Conservation (phyloP, 2,797 vertebrate species). For the Typhlichthys eigenmanni region DNA sequence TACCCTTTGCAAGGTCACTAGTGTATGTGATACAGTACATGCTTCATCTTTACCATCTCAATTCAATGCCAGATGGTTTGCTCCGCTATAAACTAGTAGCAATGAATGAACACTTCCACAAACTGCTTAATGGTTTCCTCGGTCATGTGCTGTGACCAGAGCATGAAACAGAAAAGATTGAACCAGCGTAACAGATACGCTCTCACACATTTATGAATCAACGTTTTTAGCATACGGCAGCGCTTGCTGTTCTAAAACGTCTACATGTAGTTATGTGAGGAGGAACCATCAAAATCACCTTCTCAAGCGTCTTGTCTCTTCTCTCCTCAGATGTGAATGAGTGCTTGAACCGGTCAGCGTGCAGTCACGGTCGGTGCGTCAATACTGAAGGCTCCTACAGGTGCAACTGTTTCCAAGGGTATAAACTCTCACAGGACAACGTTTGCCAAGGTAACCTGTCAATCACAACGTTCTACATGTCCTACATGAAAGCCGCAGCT, state of each 20-base stretch:
- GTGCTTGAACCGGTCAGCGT: constrained; percentile 79
- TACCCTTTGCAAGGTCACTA: constrained; percentile 3
- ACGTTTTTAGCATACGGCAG: background rate
- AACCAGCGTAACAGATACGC: constrained; percentile 39
- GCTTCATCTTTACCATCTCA: constrained; percentile 30
- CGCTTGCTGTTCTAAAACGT: background rate
- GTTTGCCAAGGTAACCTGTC: constrained; percentile 81
- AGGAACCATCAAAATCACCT: background rate
- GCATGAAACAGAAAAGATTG: constrained; percentile 56
- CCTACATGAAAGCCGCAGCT: constrained; percentile 25
- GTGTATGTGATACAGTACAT: constrained; percentile 7
- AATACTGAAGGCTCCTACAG: constrained; percentile 87
- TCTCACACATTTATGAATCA: constrained; percentile 49
- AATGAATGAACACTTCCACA: constrained; percentile 49
- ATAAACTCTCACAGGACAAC: constrained; percentile 70
- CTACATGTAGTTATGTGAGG: background rate
- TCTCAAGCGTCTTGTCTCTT: constrained; percentile 7
- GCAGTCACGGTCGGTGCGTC: constrained; percentile 80
- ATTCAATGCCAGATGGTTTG: constrained; percentile 46
- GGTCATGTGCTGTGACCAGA: constrained; percentile 52
- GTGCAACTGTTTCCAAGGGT: constrained; percentile 86
- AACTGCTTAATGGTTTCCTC: constrained; percentile 34
- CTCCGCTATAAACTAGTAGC: constrained; percentile 58
- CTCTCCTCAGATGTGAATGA: constrained; percentile 82
- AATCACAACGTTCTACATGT: background rate